Conservation (phyloP, 1,140 invertebrate genomes). For the Leptinotarsa texana region DNA sequence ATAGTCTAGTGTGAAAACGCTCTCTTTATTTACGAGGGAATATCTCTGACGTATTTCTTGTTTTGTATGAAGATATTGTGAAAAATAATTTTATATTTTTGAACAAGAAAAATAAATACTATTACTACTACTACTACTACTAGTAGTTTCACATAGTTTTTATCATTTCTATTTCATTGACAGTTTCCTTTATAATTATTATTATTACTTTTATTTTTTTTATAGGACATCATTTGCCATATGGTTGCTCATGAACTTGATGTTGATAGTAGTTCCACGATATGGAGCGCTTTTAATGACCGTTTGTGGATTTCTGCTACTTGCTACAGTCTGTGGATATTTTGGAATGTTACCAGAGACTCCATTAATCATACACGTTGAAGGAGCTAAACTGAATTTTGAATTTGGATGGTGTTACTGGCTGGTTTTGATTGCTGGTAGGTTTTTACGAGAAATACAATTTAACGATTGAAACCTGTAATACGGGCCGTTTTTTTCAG, state of each 20-base stretch:
- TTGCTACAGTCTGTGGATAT: slow-evolving; percentile 82
- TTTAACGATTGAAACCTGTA: too few relatives aligned
- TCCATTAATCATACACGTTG: slow-evolving; percentile 82
- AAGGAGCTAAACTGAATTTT: slow-evolving; percentile 79
- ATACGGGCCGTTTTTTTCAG: too few relatives aligned
- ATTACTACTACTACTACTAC: too few relatives aligned
- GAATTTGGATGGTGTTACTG: slow-evolving; percentile 92
- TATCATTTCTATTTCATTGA: too few relatives aligned
- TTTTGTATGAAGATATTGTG: too few relatives aligned
- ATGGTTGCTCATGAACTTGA: slow-evolving; percentile 90
- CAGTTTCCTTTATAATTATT: too few relatives aligned
- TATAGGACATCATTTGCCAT: slow-evolving; percentile 83
- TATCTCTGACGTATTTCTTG: too few relatives aligned
- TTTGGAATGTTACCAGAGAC: slow-evolving; percentile 79
- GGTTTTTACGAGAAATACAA: slow-evolving; percentile 32
- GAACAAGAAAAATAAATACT: too few relatives aligned
- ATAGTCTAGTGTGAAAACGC: too few relatives aligned
- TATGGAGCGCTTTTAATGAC: slow-evolving; percentile 92
- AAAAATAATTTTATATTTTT: too few relatives aligned
- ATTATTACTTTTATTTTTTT: not conserved
- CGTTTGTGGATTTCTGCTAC: slow-evolving; percentile 74
- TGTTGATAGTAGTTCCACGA: slow-evolving; percentile 87
- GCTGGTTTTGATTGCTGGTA: slow-evolving; percentile 85
- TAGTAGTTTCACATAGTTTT: too few relatives aligned
- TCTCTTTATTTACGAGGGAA: too few relatives aligned